Percentiles rank a stretch among this genome's conserved stretches.
phyloP scores from a whole-genome alignment of 2,113 vertebrate species.

The Odontophorus gujanensis region DNA sequence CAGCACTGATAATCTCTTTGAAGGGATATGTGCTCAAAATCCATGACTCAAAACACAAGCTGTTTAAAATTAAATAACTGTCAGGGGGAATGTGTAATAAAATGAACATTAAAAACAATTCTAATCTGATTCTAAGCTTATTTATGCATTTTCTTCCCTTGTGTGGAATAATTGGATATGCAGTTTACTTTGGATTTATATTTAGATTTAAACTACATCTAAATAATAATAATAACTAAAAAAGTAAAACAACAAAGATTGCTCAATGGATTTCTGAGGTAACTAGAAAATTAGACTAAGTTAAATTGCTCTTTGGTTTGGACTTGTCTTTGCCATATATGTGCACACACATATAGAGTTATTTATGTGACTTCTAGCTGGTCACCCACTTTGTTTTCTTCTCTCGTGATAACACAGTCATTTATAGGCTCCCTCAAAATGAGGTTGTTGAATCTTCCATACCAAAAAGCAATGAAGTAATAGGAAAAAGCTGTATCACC shows the following conservation, averaged over 20 bases:
- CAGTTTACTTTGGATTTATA: slow-evolving; percentile 18
- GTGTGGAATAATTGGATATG: background rate
- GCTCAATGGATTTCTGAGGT: background rate
- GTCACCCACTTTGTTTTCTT: background rate
- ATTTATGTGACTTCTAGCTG: background rate
- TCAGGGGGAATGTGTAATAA: background rate
- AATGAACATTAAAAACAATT: slow-evolving; percentile 4
- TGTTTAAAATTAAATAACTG: slow-evolving; percentile 30
- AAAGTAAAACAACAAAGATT: background rate
- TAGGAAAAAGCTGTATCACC: background rate
- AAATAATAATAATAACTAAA: background rate
- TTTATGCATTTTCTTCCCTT: slow-evolving; percentile 22
- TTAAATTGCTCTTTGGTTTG: background rate
- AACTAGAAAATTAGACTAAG: slow-evolving; percentile 16
- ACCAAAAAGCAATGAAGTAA: background rate
- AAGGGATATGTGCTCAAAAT: slow-evolving; percentile 1
- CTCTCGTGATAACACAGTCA: accelerated
- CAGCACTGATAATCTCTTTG: background rate
- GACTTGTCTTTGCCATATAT: background rate
- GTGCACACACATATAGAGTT: background rate
- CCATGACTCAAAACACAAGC: background rate
- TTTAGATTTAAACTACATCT: slow-evolving; percentile 13
- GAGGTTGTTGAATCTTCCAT: background rate
- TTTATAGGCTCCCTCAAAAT: background rate
- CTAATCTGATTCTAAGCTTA: background rate